A percentile compares a stretch with the other conserved stretches of the same genome.
Evolutionary conservation across 2,888 invertebrate species (phyloP).

Genomic region (Anoplius nigerrimus): DNA sequence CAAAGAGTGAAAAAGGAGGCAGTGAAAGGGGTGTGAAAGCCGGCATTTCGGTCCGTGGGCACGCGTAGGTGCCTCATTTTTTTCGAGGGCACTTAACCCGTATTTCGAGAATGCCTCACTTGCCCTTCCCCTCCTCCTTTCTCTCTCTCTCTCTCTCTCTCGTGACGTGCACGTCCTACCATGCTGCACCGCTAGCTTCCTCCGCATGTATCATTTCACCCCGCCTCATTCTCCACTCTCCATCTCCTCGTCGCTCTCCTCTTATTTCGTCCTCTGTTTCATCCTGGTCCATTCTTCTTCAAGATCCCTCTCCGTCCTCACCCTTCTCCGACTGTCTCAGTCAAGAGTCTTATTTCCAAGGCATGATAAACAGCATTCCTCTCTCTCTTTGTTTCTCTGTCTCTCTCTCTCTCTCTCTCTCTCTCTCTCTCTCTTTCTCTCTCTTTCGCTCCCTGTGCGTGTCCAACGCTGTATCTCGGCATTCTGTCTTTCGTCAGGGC

Average conservation of each 20-base stretch:
- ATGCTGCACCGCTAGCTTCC: constrained; percentile 13
- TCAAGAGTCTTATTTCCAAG: constrained; percentile 10
- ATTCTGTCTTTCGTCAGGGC: constrained; percentile 22
- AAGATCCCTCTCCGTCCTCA: background rate
- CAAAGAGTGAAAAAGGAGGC: background rate
- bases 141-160: background rate
- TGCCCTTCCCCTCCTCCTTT: background rate
- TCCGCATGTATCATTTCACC: background rate
- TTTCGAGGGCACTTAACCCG: constrained; percentile 38
- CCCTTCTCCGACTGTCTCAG: background rate
- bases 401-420: background rate
- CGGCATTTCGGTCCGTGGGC: constrained; percentile 9
- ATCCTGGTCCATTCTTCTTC: constrained; percentile 3
- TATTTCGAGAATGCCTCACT: constrained; percentile 27
- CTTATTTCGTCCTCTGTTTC: constrained; percentile 12
- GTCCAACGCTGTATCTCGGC: background rate
- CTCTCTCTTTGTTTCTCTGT: constrained; percentile 3
- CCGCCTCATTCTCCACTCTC: background rate
- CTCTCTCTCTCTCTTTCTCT: background rate
- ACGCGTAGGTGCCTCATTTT: constrained; percentile 21
- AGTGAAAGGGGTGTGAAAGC: constrained; percentile 2
- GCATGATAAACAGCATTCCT: constrained; percentile 28
- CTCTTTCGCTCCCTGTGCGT: background rate
- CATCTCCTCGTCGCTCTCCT: background rate
- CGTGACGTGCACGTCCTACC: constrained; percentile 12